phyloP scores from a whole-genome alignment of 23 tunicate genomes.

The Botrylloides violaceus region DNA sequence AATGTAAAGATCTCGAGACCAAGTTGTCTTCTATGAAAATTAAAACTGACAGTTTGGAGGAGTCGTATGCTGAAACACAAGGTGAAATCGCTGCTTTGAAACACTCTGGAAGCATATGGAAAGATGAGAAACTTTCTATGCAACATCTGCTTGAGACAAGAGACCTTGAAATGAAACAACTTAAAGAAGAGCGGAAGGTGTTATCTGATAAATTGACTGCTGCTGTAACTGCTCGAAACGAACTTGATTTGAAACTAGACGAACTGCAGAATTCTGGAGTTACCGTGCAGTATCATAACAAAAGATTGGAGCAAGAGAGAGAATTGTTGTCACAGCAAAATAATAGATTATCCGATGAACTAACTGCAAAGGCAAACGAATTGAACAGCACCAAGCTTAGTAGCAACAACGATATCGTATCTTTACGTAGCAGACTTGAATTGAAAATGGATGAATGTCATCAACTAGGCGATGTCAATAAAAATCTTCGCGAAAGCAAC shows the following conservation, averaged over 20 bases:
- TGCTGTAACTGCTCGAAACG: constrained; percentile 33
- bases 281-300: constrained; percentile 45
- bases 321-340: constrained; percentile 50
- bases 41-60: constrained; percentile 9
- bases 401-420: constrained; percentile 53
- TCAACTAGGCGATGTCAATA: constrained; percentile 29
- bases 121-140: constrained; percentile 49
- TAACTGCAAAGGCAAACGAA: constrained; percentile 36
- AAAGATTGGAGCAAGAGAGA: constrained; percentile 68
- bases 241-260: constrained; percentile 66
- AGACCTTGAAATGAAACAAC: constrained; percentile 59
- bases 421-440: constrained; percentile 46
- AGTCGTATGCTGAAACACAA: constrained; percentile 24
- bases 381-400: constrained; percentile 23
- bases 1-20: constrained; percentile 39
- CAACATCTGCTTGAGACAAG: constrained; percentile 59
- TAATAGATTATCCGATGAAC: constrained; percentile 27
- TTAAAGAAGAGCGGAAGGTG: constrained; percentile 77
- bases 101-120: constrained; percentile 42
- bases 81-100: constrained; percentile 30
- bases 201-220: constrained; percentile 53
- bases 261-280: constrained; percentile 55
- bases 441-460: constrained; percentile 40
- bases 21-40: constrained; percentile 15
- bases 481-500: constrained; percentile 41